Evolutionary conservation across 2,888 invertebrate genomes (phyloP).

Genomic region (Spicauda simplicius): DNA sequence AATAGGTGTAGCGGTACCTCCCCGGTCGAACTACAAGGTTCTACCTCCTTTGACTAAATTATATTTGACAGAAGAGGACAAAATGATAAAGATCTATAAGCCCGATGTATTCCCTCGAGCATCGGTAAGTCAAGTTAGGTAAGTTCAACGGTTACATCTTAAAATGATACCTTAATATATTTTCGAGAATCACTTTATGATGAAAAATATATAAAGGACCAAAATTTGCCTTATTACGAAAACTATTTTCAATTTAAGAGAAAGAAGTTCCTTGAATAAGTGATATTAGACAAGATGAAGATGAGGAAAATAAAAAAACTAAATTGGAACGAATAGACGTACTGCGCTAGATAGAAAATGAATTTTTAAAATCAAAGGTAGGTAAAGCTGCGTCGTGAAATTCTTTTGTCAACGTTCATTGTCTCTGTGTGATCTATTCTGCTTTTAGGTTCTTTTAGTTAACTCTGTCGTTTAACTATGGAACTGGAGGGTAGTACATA

Average conservation of each 20-base stretch:
- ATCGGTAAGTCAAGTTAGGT: too few species aligned
- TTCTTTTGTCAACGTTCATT: slow-evolving; percentile 19
- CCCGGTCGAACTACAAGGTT: too few species aligned
- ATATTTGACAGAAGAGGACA: too few species aligned
- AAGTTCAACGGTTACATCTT: too few species aligned
- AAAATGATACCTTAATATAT: too few species aligned
- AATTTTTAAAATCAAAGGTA: slow-evolving; percentile 26
- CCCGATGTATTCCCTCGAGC: too few species aligned
- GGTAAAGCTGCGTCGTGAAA: slow-evolving; percentile 17
- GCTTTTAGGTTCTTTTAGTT: neutral
- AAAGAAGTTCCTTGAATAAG: neutral
- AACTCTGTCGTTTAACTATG: neutral
- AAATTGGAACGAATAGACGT: slow-evolving; percentile 25
- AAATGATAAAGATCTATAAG: too few species aligned
- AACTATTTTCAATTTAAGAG: neutral
- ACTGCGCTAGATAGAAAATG: slow-evolving; percentile 9
- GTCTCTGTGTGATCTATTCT: slow-evolving; percentile 1
- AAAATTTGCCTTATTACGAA: neutral
- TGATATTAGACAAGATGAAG: slow-evolving; percentile 14
- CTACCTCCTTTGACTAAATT: too few species aligned
- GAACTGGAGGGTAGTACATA: neutral
- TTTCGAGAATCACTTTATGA: too few species aligned
- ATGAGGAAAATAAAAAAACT: slow-evolving; percentile 6
- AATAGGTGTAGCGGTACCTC: too few species aligned
- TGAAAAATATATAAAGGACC: neutral